A percentile compares a stretch with the other conserved stretches of the same genome.
Conservation (phyloP, 2,113 vertebrate species). For the Poeciliopsis prolifica region DNA sequence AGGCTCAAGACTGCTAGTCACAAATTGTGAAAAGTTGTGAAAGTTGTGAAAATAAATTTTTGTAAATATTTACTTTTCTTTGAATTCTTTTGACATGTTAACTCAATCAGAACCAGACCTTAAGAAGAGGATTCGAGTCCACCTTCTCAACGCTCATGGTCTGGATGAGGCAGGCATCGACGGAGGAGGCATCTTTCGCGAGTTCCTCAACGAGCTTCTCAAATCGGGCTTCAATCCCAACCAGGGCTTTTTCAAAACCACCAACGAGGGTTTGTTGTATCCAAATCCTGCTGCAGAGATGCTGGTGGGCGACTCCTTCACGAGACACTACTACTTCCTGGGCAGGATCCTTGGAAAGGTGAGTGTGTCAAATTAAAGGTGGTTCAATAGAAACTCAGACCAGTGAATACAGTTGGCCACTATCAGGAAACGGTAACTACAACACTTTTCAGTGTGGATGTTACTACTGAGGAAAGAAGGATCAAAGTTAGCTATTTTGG, state of each 20-base stretch:
- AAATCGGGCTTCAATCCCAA: constrained; percentile 98
- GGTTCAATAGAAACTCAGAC: background rate
- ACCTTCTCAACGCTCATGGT: constrained; percentile 94
- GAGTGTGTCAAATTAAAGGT: constrained; percentile 37
- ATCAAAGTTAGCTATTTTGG: background rate
- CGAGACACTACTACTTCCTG: constrained; percentile 96
- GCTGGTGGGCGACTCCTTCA: constrained; percentile 92
- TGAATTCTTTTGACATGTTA: background rate
- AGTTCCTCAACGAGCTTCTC: constrained; percentile 96
- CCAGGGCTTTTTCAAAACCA: constrained; percentile 96
- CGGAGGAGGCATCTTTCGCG: constrained; percentile 96
- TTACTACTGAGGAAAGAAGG: background rate
- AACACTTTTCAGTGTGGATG: background rate
- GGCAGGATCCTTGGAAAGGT: constrained; percentile 99
- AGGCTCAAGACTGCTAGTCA: background rate
- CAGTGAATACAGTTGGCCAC: background rate
- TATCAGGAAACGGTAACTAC: background rate
- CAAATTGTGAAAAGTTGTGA: background rate
- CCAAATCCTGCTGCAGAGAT: constrained; percentile 94
- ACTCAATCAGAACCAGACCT: constrained; percentile 87
- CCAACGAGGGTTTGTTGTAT: constrained; percentile 95
- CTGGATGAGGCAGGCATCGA: constrained; percentile 98
- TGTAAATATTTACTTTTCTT: background rate
- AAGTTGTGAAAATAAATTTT: background rate
- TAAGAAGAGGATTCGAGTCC: constrained; percentile 94